Percentiles rank a stretch among this genome's conserved stretches.
These are phyloP conservation scores for Anticlea derivata DNA, from an alignment of 2,888 invertebrate genomes.

Conservation along the genomic window DNA sequence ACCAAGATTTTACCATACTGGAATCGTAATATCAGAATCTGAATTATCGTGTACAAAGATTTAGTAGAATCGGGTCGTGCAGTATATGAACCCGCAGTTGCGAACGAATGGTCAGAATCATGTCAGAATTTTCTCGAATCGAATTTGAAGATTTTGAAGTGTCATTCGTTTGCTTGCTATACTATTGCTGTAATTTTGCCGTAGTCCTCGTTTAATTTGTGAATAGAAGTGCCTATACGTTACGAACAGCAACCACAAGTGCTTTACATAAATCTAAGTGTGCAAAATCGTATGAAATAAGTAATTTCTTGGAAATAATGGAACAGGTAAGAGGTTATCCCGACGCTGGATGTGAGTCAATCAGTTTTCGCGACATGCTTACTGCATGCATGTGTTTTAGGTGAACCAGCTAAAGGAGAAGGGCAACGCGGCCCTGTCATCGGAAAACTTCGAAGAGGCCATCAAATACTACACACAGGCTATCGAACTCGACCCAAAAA, in stretches of 20 bases:
- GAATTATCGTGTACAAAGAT: too few species aligned
- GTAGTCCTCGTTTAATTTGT: slow-evolving; percentile 7
- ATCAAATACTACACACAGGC: slow-evolving; percentile 91
- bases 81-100: too few species aligned
- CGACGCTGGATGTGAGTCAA: slow-evolving; percentile 38
- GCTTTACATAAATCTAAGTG: slow-evolving; percentile 35
- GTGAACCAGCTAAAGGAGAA: slow-evolving; percentile 92
- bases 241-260: slow-evolving; percentile 22
- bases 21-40: too few species aligned
- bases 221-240: slow-evolving; percentile 10
- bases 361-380: slow-evolving; percentile 25
- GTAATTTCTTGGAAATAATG: slow-evolving; percentile 55
- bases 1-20: too few species aligned
- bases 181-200: too few species aligned
- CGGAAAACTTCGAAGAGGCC: slow-evolving; percentile 91
- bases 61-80: too few species aligned
- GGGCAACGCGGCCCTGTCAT: slow-evolving; percentile 93
- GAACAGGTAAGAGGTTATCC: slow-evolving; percentile 79
- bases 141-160: slow-evolving; percentile 63
- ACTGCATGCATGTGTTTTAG: slow-evolving; percentile 76
- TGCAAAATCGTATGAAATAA: slow-evolving; percentile 24
- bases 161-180: slow-evolving; percentile 51
- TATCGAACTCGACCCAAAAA: slow-evolving; percentile 89
- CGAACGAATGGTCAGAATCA: neutral
- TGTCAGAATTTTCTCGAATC: slow-evolving; percentile 78